A percentile compares a stretch with the other conserved stretches of the same genome.
These are phyloP conservation scores for Pelobates cultripes DNA, from an alignment of 2,797 vertebrate genomes.

Conservation along the genomic window DNA sequence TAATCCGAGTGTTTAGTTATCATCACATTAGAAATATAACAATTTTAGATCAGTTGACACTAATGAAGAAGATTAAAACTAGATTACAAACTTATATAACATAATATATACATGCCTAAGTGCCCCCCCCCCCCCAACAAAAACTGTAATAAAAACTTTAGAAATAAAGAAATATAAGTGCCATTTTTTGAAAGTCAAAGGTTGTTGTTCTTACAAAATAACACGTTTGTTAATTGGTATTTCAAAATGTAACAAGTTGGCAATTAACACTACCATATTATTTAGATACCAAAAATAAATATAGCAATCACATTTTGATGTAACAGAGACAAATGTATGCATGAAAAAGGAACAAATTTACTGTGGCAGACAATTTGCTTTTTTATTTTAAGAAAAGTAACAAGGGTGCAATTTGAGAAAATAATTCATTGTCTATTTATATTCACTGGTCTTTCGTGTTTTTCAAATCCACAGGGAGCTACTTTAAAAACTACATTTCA, in stretches of 20 bases:
- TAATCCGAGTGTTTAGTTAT: too few relatives aligned
- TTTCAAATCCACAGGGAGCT: background rate
- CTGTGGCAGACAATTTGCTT: background rate
- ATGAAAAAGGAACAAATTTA: background rate
- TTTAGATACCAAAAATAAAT: background rate
- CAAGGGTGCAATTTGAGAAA: background rate
- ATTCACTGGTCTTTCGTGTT: background rate
- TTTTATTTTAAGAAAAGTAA: background rate
- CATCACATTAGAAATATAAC: too few relatives aligned
- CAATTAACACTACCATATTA: background rate
- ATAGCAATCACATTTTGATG: background rate
- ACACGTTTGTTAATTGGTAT: background rate
- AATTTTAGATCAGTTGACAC: too few relatives aligned
- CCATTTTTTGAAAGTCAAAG: background rate
- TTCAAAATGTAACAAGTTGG: background rate
- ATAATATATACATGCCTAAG: too few relatives aligned
- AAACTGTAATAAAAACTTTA: too few relatives aligned
- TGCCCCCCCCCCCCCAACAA: too few relatives aligned
- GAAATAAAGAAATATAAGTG: too few relatives aligned
- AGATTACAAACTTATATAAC: too few relatives aligned
- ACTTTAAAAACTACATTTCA: background rate
- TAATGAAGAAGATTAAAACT: too few relatives aligned
- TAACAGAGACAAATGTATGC: background rate
- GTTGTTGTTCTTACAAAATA: background rate
- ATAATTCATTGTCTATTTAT: background rate